These are phyloP conservation scores for Euschistus heros DNA, from an alignment of 1,140 invertebrate genomes.

Conservation along the genomic window DNA sequence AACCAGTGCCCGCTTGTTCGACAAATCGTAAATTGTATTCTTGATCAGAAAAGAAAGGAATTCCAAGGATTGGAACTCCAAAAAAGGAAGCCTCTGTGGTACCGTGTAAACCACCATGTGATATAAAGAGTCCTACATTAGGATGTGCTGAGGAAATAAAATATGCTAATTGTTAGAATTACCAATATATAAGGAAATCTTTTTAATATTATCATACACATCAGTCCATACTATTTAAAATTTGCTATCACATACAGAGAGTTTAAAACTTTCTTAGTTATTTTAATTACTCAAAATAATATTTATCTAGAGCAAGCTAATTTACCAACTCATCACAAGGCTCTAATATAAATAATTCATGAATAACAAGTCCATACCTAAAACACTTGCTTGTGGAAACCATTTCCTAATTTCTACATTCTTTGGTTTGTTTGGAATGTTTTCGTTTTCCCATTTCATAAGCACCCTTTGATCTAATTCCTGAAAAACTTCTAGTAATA, in stretches of 20 bases:
- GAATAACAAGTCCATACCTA: conserved; percentile 41
- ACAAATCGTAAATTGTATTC: conserved; percentile 7
- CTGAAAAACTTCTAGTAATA: conserved; percentile 24
- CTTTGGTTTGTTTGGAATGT: conserved; percentile 39
- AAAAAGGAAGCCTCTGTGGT: conserved; percentile 39
- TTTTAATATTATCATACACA: background rate
- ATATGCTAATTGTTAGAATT: background rate
- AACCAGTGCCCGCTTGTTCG: background rate
- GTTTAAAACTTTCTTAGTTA: too few species aligned
- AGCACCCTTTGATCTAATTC: conserved; percentile 46
- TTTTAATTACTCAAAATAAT: too few species aligned
- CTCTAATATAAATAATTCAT: too few species aligned
- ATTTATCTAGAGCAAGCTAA: too few species aligned
- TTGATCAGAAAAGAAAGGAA: conserved; percentile 41
- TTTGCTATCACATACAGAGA: background rate
- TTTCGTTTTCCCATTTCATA: conserved; percentile 61
- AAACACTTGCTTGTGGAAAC: conserved; percentile 58
- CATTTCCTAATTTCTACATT: conserved; percentile 55
- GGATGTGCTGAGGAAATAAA: conserved; percentile 31
- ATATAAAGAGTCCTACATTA: conserved; percentile 33
- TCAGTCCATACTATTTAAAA: background rate
- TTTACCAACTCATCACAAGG: too few species aligned
- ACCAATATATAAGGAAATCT: background rate
- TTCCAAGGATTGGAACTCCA: conserved; percentile 39
- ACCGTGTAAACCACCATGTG: conserved; percentile 39